phyloP scores from a whole-genome alignment of 2,797 vertebrate genomes.

The Zenarchopterus dispar region DNA sequence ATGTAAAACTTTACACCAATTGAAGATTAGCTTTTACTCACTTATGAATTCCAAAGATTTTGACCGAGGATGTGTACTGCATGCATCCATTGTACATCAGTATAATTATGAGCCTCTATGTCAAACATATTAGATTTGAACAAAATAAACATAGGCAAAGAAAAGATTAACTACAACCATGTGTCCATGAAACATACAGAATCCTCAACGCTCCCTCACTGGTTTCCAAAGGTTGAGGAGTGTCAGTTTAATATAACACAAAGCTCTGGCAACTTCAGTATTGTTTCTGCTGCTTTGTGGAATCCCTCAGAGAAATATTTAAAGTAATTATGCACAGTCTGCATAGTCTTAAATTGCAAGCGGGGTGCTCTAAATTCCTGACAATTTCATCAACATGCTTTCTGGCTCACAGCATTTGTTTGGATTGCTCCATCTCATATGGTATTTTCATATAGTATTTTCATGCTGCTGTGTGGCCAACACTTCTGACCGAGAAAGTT shows the following conservation, averaged over 20 bases:
- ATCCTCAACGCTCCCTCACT: not conserved
- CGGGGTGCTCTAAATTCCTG: constrained; percentile 43
- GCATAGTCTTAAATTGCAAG: constrained; percentile 37
- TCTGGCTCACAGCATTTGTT: constrained; percentile 34
- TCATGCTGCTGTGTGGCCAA: constrained; percentile 33
- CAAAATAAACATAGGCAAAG: not conserved
- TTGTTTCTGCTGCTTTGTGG: constrained; percentile 13
- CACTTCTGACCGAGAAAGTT: constrained; percentile 54
- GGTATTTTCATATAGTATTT: constrained; percentile 17
- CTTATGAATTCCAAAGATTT: too few relatives aligned
- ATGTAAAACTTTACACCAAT: too few relatives aligned
- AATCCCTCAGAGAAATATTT: constrained; percentile 43
- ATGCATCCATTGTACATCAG: too few relatives aligned
- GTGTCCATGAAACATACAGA: not conserved
- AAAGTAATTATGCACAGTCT: constrained; percentile 52
- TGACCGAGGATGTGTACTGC: too few relatives aligned
- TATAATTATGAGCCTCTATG: too few relatives aligned
- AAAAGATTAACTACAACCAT: not conserved
- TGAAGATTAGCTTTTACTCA: too few relatives aligned
- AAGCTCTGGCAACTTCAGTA: constrained; percentile 25
- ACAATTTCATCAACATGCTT: constrained; percentile 37
- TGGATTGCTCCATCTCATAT: constrained; percentile 38
- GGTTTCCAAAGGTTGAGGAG: constrained; percentile 18
- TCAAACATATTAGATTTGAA: too few relatives aligned
- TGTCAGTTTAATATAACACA: constrained; percentile 28